Percentiles rank a stretch among this genome's conserved stretches.
Evolutionary conservation across 2,888 invertebrate genomes (phyloP).

Genomic region (Acrocyrtus sp.): DNA sequence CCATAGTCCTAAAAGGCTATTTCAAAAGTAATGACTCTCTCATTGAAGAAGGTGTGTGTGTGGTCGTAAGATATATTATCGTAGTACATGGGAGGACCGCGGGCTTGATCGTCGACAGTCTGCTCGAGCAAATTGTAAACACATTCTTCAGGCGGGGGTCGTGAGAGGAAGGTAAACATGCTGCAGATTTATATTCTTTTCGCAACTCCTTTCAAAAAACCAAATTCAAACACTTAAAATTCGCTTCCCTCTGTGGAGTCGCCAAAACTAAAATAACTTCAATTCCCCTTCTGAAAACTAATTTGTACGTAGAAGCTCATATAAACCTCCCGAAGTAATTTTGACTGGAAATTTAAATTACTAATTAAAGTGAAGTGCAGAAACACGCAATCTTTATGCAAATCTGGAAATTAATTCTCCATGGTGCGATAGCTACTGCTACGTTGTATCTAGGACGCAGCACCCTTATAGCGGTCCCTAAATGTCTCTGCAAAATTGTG

Average conservation of each 20-base stretch:
- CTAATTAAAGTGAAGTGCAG: conserved; percentile 2
- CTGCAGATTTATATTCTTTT: conserved; percentile 9
- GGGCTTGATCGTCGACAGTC: conserved; percentile 28
- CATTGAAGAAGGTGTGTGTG: no score
- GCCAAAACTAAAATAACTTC: background rate
- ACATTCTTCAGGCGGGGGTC: conserved; percentile 72
- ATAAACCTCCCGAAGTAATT: background rate
- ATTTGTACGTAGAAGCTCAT: background rate
- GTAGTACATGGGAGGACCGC: conserved; percentile 65
- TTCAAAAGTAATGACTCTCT: no score
- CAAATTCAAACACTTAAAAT: background rate
- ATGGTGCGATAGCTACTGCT: no score
- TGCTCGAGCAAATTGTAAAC: conserved; percentile 70
- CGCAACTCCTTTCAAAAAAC: background rate
- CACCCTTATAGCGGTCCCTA: no score
- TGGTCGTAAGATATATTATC: no score
- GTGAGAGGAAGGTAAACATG: conserved; percentile 57
- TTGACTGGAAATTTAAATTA: background rate
- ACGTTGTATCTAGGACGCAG: no score
- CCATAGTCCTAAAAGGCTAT: no score
- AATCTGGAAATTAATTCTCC: no score
- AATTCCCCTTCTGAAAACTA: background rate
- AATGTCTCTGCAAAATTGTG: no score
- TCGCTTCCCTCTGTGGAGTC: background rate
- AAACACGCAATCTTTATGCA: no score